Evolutionary conservation across 1,140 invertebrate genomes (phyloP), one percentile per base, ranked within the genome.

Genomic region (Littorina saxatilis): DNA sequence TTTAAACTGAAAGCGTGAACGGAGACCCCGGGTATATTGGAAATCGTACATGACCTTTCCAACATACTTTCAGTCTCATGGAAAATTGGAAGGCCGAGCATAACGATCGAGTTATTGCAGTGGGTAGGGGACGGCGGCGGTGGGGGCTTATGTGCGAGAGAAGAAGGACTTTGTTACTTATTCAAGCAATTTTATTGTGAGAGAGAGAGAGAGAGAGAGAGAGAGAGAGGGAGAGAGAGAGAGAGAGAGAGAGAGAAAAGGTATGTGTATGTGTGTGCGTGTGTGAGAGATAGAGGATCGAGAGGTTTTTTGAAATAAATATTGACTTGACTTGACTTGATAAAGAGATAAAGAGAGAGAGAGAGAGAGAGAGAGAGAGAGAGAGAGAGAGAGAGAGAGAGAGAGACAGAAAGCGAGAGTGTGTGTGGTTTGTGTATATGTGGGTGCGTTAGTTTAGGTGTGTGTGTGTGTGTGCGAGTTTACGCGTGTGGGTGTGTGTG

Each of bases 291-390:
- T 47, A 9, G 7, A 9, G 5, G 5, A 9, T 47, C 17, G 43
- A 9, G 5, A 9, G 43, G 5, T 47, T 47, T 47, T 47, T 47
- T 17, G n/a, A n/a, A n/a, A n/a, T n/a, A n/a, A n/a, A 47, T 17
- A 9, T 47, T 47, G 43, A 5, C 43, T 47, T 47, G 23, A 23
- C 7, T 61, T 5, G 4, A 23, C 58, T 9, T 11, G 58, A 29
- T 4, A 61, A 23, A n/a, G 58, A 23, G 58, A 61, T 9, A 61
- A 23, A 61, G 58, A 61, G 58, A 23, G 20, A 23, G 58, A 47
- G 58, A 23, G 58, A 61, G 58, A 61, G 58, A 61, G 58, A 61
- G 58, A 61, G 58, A 61, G 58, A 61, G 58, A 61, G 58, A 61
- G 58, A 61, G 58, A 61, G 58, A 61, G 58, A 61, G 58, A 61